These are phyloP conservation scores for Malachius bipustulatus DNA, from an alignment of 2,888 invertebrate species.

Conservation along the genomic window DNA sequence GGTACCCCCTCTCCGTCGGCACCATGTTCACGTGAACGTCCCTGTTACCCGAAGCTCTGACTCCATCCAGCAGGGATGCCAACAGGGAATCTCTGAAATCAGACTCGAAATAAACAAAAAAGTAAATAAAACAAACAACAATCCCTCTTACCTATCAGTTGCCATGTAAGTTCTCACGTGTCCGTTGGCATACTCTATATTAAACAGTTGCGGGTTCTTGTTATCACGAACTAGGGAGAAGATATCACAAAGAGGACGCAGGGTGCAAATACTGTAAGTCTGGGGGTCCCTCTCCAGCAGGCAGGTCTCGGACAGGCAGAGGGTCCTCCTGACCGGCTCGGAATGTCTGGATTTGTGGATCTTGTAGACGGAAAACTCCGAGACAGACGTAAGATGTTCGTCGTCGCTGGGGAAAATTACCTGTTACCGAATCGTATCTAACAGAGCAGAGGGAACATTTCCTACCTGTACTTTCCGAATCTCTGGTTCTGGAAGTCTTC, in stretches of 20 bases:
- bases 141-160: slow-evolving; percentile 62
- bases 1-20: slow-evolving; percentile 70
- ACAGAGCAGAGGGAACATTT: slow-evolving; percentile 8
- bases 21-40: slow-evolving; percentile 90
- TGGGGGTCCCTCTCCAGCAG: slow-evolving; percentile 93
- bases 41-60: slow-evolving; percentile 90
- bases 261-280: slow-evolving; percentile 87
- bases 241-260: slow-evolving; percentile 70
- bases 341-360: slow-evolving; percentile 65
- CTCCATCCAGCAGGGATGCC: slow-evolving; percentile 92
- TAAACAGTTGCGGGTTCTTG: slow-evolving; percentile 85
- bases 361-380: slow-evolving; percentile 95
- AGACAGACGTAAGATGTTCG: slow-evolving; percentile 89
- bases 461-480: slow-evolving; percentile 83
- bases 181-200: slow-evolving; percentile 88
- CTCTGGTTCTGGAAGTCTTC: slow-evolving; percentile 80
- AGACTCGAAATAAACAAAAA: slow-evolving; percentile 10
- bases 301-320: slow-evolving; percentile 93
- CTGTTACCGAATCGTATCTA: slow-evolving; percentile 4
- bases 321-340: slow-evolving; percentile 74
- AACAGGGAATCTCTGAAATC: slow-evolving; percentile 77
- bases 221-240: slow-evolving; percentile 85
- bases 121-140: slow-evolving; percentile 2
- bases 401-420: slow-evolving; percentile 59
- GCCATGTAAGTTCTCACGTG: slow-evolving; percentile 79